Conservation (phyloP, 2,113 vertebrate species). For the Cathartes aura region DNA sequence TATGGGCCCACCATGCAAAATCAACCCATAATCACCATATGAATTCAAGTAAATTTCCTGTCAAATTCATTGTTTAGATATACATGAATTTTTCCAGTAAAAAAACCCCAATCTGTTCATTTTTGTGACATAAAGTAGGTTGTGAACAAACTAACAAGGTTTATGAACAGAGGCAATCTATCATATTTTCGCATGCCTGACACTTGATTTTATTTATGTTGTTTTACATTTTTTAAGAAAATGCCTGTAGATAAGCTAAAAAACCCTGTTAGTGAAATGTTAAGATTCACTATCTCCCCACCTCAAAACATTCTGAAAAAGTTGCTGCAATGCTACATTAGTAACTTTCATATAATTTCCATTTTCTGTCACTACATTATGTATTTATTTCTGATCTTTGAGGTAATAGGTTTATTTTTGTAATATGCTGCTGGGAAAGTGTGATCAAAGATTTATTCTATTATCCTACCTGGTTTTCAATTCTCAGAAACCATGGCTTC, state of each 20-base stretch:
- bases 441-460: not conserved
- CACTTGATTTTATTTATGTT: not conserved
- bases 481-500: not conserved
- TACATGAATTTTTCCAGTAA: not conserved
- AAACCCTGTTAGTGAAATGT: not conserved
- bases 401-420: not conserved
- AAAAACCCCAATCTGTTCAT: not conserved
- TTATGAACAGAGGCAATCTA: not conserved
- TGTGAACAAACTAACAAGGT: not conserved
- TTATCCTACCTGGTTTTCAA: not conserved
- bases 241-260: not conserved
- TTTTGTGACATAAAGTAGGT: not conserved
- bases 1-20: not conserved
- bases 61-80: not conserved
- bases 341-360: not conserved
- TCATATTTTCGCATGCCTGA: not conserved
- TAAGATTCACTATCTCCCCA: not conserved
- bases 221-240: not conserved
- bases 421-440: not conserved
- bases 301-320: not conserved
- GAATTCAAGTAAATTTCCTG: not conserved
- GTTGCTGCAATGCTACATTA: not conserved
- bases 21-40: not conserved
- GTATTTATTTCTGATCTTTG: not conserved
- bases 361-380: not conserved